Evolutionary conservation across 2,113 vertebrate genomes (phyloP).

Genomic region (Rana temporaria): DNA sequence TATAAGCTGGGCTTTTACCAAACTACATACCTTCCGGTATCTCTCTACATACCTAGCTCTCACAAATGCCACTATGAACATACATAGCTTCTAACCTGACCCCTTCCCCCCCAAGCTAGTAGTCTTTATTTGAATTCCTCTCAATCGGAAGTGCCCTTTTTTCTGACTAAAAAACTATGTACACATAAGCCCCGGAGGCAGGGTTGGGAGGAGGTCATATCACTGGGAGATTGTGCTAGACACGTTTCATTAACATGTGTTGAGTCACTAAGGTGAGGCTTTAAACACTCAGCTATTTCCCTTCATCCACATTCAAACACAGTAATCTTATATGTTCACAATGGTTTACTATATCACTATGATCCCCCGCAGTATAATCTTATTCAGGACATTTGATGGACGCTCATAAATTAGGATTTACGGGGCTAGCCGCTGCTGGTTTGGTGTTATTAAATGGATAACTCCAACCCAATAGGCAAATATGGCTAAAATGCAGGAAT

Average conservation of each 20-base stretch:
- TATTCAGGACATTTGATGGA: neutral
- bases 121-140: neutral
- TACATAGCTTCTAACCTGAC: too few relatives aligned
- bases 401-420: neutral
- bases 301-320: neutral
- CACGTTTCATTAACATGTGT: neutral
- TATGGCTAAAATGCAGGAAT: too few relatives aligned
- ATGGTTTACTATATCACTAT: neutral
- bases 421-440: neutral
- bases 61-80: too few relatives aligned
- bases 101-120: too few relatives aligned
- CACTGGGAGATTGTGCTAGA: constrained; percentile 11
- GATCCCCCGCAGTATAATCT: neutral
- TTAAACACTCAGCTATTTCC: constrained; percentile 2
- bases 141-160: constrained; percentile 16
- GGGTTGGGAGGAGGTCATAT: constrained; percentile 32
- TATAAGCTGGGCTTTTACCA: neutral
- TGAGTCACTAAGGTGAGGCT: constrained; percentile 50
- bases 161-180: constrained; percentile 14
- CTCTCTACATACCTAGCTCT: too few relatives aligned
- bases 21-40: too few relatives aligned
- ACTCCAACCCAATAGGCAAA: too few relatives aligned
- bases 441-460: too few relatives aligned
- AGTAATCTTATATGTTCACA: neutral
- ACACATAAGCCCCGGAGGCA: constrained; percentile 12